Conservation (phyloP, 2,113 vertebrate species). For the Megaceryle torquata region DNA sequence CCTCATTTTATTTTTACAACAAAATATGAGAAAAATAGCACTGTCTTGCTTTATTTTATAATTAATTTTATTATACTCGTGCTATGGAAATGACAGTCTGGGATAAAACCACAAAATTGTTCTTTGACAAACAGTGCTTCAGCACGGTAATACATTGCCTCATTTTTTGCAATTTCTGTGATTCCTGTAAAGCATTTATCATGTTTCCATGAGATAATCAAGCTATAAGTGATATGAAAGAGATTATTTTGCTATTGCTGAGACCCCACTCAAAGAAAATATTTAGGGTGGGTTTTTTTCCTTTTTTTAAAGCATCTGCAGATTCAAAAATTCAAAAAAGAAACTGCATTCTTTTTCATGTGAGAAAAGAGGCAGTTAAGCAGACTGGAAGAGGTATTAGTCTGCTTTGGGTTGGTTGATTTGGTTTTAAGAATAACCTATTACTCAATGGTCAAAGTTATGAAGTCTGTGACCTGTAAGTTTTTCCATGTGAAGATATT, state of each 20-base stretch:
- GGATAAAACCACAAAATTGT: background rate
- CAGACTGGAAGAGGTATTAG: background rate
- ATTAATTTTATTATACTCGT: background rate
- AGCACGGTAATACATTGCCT: background rate
- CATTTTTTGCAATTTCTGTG: background rate
- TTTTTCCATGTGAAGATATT: background rate
- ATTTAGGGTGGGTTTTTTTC: background rate
- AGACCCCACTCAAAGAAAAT: background rate
- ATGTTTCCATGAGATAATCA: background rate
- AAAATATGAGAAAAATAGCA: background rate
- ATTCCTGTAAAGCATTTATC: background rate
- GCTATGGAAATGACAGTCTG: background rate
- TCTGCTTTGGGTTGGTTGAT: background rate
- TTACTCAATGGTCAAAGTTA: background rate
- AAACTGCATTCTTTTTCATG: background rate
- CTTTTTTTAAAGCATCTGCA: background rate
- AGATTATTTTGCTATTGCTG: background rate
- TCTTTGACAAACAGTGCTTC: background rate
- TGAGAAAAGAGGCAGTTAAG: background rate
- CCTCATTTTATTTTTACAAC: background rate
- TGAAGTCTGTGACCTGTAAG: background rate
- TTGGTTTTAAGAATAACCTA: background rate
- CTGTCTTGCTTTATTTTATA: background rate
- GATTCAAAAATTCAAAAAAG: too few relatives aligned
- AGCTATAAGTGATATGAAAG: background rate